phyloP scores from a whole-genome alignment of 2,888 invertebrate genomes.

The Melinopterus prodromus region DNA sequence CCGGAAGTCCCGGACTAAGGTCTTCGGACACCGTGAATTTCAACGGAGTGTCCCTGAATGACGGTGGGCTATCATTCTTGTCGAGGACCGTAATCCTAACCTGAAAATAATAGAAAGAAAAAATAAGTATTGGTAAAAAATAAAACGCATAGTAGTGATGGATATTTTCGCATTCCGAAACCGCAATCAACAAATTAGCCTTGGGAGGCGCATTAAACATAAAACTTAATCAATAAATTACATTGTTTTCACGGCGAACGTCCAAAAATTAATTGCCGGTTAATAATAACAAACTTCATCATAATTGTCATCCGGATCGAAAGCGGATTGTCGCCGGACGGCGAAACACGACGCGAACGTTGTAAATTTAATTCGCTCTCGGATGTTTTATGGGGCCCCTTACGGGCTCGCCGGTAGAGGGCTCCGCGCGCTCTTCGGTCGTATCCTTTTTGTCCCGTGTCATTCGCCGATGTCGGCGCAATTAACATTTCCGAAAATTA shows the following conservation, averaged over 20 bases:
- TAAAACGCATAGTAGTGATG: not conserved
- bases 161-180: not conserved
- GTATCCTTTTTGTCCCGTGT: not conserved
- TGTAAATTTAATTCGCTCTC: not conserved
- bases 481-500: constrained; percentile 24
- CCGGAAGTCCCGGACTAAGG: constrained; percentile 79
- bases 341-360: not conserved
- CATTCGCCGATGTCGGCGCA: constrained; percentile 5
- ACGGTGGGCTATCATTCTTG: constrained; percentile 95
- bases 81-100: constrained; percentile 86
- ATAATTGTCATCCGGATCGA: constrained; percentile 4
- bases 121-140: not conserved
- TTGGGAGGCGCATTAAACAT: not conserved
- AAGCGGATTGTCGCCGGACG: not conserved
- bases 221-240: not conserved
- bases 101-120: constrained; percentile 65
- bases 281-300: not conserved
- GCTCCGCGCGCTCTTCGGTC: not conserved
- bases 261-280: not conserved
- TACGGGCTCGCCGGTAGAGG: not conserved
- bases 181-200: not conserved
- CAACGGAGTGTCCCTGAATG: constrained; percentile 78
- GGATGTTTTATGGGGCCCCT: not conserved
- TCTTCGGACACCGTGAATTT: constrained; percentile 85
- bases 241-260: not conserved